phyloP scores from a whole-genome alignment of 1,140 invertebrate genomes.

The Mya arenaria region DNA sequence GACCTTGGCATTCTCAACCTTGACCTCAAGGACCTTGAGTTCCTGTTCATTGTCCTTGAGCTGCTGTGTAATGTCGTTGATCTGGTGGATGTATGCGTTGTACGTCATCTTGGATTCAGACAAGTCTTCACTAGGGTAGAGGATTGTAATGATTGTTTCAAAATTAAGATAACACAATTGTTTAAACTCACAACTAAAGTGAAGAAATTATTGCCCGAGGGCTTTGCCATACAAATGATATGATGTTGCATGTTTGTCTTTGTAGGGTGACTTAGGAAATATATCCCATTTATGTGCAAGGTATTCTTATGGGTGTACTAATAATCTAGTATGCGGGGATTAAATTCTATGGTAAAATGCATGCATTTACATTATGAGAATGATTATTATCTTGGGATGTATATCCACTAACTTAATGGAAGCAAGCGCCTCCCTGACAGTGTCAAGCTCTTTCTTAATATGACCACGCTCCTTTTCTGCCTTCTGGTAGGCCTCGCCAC shows the following conservation, averaged over 20 bases:
- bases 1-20: conserved; percentile 74
- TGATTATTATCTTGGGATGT: too few relatives aligned
- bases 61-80: conserved; percentile 72
- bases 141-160: not conserved
- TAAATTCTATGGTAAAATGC: too few relatives aligned
- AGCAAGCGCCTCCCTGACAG: conserved; percentile 72
- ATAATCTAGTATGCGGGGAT: too few relatives aligned
- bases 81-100: conserved; percentile 75
- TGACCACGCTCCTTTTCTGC: conserved; percentile 76
- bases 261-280: too few relatives aligned
- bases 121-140: conserved; percentile 73
- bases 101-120: conserved; percentile 72
- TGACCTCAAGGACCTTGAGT: conserved; percentile 73
- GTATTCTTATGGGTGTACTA: too few relatives aligned
- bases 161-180: too few relatives aligned
- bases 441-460: conserved; percentile 77
- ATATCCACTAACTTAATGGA: conserved; percentile 70
- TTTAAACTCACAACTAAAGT: too few relatives aligned
- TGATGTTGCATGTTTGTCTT: too few relatives aligned
- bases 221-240: too few relatives aligned
- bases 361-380: too few relatives aligned
- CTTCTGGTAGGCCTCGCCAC: conserved; percentile 71
- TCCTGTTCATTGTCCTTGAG: conserved; percentile 75
- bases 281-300: too few relatives aligned
- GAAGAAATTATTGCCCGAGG: too few relatives aligned